phyloP scores from a whole-genome alignment of 2,113 vertebrate species.

The Paracyprichromis sp. region DNA sequence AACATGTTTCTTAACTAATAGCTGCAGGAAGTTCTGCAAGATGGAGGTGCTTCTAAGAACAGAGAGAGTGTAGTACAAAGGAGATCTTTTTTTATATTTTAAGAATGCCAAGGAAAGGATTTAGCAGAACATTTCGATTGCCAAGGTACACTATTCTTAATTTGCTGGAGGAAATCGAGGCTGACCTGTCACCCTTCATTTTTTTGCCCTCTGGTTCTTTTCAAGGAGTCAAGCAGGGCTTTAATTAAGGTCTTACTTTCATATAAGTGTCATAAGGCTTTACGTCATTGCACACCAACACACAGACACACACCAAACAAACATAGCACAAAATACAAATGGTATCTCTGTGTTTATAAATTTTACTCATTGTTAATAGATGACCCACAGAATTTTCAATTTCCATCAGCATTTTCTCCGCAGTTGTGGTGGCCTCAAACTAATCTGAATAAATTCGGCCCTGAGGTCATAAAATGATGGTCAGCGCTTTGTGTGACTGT shows the following conservation, averaged over 20 bases:
- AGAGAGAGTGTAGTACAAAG: not conserved
- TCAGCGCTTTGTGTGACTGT: not conserved
- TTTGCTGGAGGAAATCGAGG: not conserved
- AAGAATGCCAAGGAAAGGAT: not conserved
- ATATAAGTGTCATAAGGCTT: not conserved
- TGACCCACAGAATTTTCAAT: not conserved
- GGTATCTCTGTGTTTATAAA: not conserved
- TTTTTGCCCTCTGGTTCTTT: not conserved
- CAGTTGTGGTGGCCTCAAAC: not conserved
- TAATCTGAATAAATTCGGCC: not conserved
- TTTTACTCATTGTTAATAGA: not conserved
- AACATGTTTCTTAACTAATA: not conserved
- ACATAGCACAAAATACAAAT: not conserved
- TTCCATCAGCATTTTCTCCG: not conserved
- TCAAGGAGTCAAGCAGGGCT: not conserved
- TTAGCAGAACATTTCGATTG: not conserved
- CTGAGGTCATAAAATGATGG: not conserved
- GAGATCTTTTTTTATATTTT: not conserved
- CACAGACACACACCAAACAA: not conserved
- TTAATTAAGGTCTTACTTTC: not conserved
- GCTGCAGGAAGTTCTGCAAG: not conserved
- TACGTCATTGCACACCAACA: not conserved
- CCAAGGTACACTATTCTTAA: not conserved
- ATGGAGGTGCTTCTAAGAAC: not conserved
- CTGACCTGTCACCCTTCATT: not conserved